Base-by-base conservation (phyloP, 2,113 vertebrate species). In the Naja naja region DNA sequence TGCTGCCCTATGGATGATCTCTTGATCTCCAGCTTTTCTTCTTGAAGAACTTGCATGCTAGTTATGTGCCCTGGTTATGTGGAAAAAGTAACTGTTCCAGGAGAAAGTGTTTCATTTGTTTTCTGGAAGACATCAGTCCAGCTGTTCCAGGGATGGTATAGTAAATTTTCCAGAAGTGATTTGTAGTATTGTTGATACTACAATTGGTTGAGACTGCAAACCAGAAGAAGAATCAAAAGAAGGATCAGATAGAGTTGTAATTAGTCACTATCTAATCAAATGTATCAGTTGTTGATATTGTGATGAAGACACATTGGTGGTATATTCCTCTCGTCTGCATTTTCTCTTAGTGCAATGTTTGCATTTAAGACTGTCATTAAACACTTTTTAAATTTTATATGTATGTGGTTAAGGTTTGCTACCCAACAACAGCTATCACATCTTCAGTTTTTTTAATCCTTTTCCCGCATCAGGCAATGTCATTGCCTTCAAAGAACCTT, bases 311-410 rank as follows among this genome's bases (percentile, higher is more conserved):
- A 9, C 34, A 39, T 39, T 39, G 34, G 6, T 39, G 34, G 34
- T 22, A 39, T 7, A 81, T 20, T 39, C 34, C 7, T 81, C 34
- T 81, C 69, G 8, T 81, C 18, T 81, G 39, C 7, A 20, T 81
- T 81, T 39, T 39, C 69, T 39, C 16, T 81, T 39, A 39, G 34
- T 81, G 69, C 16, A 81, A 39, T 22, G 34, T 2, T 81, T 39
- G 69, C 6, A 81, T 18, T 81, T 81, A 39, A 81, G 18, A 81
- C 34, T 81, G 53, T 9, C 23, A 47, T 5, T 23, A 47, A 86
- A 87, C 91, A 55, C 93, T 54, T 43, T 69, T 69, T 34, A 34
- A 30, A 86, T 92, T 93, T 95, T 95, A 96, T 81, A 95, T 93
- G 81, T 93, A 93, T 27, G 69, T n/a, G 92, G 93, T 89, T 93